Conservation (phyloP, 2,888 invertebrate genomes). For the Listrodromus nycthemerus region DNA sequence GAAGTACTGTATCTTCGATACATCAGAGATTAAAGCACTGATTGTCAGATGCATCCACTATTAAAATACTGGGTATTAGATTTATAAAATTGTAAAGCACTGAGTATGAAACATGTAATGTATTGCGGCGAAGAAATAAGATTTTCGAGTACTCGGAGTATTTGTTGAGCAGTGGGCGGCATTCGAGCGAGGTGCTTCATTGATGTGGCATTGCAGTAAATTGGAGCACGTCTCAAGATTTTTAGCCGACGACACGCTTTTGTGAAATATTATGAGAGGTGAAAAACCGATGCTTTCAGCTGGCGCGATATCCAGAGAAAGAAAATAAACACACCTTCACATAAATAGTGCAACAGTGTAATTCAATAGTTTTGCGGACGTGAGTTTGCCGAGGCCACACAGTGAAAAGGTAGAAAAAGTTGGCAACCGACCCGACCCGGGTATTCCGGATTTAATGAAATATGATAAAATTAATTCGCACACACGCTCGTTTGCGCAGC, state of each 20-base stretch:
- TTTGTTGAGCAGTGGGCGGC: no score
- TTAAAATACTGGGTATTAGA: no score
- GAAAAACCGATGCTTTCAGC: not conserved
- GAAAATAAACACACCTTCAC: not conserved
- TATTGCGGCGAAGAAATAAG: no score
- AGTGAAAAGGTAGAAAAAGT: slow-evolving; percentile 16
- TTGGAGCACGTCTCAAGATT: not conserved
- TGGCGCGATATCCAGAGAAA: not conserved
- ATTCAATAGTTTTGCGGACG: not conserved
- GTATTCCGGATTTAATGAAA: slow-evolving; percentile 52
- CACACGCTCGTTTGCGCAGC: slow-evolving; percentile 10
- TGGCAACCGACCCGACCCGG: slow-evolving; percentile 19
- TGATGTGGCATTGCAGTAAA: not conserved
- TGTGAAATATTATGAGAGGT: not conserved
- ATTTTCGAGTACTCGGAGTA: no score
- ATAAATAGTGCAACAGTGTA: not conserved
- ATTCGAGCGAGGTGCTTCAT: not conserved
- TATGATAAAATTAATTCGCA: slow-evolving; percentile 61
- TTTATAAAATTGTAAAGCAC: no score
- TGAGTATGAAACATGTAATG: no score
- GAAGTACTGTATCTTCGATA: no score
- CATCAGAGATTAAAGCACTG: no score
- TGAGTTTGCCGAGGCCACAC: not conserved
- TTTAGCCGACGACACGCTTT: not conserved
- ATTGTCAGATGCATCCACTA: no score